These are phyloP conservation scores for Meloidogyne exigua DNA, from an alignment of 1,140 invertebrate species.

Conservation along the genomic window DNA sequence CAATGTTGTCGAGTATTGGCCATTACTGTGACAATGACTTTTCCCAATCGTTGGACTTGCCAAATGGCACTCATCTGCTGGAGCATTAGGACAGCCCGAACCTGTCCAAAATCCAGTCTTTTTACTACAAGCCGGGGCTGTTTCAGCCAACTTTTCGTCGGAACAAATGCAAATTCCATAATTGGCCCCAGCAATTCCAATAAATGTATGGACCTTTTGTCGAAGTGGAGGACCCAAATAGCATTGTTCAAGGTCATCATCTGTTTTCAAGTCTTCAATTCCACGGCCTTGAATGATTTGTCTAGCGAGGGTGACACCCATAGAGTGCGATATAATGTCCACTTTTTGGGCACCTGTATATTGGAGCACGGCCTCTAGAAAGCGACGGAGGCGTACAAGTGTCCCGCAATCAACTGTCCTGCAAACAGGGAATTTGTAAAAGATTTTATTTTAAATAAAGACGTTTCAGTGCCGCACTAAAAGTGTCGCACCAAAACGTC, in stretches of 20 bases:
- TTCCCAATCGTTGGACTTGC: not conserved
- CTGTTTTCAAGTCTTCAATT: not conserved
- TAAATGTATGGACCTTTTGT: slow-evolving; percentile 29
- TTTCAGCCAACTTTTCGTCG: slow-evolving; percentile 1
- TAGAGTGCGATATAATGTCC: slow-evolving; percentile 52
- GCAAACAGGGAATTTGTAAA: not conserved
- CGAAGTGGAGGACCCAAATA: slow-evolving; percentile 23
- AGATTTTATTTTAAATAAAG: not conserved
- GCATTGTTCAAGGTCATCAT: slow-evolving; percentile 3
- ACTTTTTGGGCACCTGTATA: slow-evolving; percentile 44
- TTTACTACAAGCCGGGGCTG: slow-evolving; percentile 23
- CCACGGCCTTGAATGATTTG: slow-evolving; percentile 48
- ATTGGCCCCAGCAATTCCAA: slow-evolving; percentile 39
- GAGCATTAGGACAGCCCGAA: not conserved
- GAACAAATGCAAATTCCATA: slow-evolving; percentile 34
- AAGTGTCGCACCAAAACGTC: not conserved
- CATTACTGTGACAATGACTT: slow-evolving; percentile 1
- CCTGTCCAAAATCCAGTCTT: slow-evolving; percentile 18
- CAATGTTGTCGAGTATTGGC: not conserved
- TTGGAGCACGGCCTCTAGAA: slow-evolving; percentile 48
- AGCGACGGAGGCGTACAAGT: slow-evolving; percentile 39
- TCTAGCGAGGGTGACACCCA: slow-evolving; percentile 53
- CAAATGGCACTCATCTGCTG: not conserved
- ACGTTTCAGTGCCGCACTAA: not conserved
- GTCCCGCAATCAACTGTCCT: slow-evolving; percentile 38